Evolutionary conservation across 1,140 invertebrate genomes (phyloP), one percentile per base, ranked within the genome.

Genomic region (Matsumurasca onukii): DNA sequence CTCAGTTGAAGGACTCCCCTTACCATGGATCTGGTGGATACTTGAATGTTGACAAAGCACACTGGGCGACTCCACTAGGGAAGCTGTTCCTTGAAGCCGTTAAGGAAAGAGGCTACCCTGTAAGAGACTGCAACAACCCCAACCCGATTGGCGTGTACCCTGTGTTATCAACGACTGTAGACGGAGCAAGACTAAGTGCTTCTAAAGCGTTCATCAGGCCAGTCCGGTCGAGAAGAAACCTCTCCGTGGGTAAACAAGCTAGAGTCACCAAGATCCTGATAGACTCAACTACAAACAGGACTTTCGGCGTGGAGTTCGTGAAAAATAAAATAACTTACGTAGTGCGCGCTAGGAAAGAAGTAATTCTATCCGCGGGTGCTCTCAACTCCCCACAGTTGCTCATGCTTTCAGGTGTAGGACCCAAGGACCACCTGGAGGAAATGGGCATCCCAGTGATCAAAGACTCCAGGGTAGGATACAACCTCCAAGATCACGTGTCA

Each of bases 341-440:
- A 22, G 80, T 86, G 0, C 78, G 79, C 15, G 83, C 82, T 0
- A 78, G 77, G 1, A 89, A 88, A 69, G 89, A 92, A 78, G 82
- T 91, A 0, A 82, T 91, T 31, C 31, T 91, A 3, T 87, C 86
- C 0, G 87, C 85, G 0, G 90, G 90, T 1, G 80, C 85, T 0
- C 84, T 91, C 3, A 88, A 90, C 71, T 83, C 86, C 0, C 86
- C 89, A 1, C 86, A 90, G 72, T 66, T 93, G 1, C 76, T 93
- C 1, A 87, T 92, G 84, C 74, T 91, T 1, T 91, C 89, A 0
- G 91, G 91, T 9, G 83, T 93, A 27, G 91, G 91, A 0, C 90
- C 90, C 0, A 82, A 75, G 66, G 78, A 86, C 20, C 86, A 92
- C 71, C 78, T 97, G 0, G 77, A 86, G 57, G 83, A 87, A 29